Conservation (phyloP, 2,797 vertebrate species). For the Lemur catta region DNA sequence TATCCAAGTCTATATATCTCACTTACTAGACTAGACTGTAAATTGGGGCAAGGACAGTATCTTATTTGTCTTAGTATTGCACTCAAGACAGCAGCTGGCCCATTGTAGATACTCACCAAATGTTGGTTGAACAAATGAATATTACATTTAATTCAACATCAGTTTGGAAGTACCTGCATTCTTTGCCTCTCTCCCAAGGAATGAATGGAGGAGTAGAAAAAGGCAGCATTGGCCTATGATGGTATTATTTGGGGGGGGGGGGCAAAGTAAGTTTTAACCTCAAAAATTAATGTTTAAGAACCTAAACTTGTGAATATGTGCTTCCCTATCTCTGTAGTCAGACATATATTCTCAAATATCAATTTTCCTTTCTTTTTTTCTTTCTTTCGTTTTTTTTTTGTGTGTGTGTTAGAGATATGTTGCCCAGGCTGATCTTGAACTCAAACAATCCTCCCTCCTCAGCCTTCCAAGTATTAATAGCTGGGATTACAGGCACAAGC, state of each 20-base stretch:
- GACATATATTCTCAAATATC: neutral
- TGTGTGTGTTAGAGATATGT: neutral
- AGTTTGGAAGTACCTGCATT: slow-evolving; percentile 30
- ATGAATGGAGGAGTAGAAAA: neutral
- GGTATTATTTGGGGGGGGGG: neutral
- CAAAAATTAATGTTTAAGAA: slow-evolving; percentile 38
- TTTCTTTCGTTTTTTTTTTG: neutral
- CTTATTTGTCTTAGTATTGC: neutral
- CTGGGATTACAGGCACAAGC: neutral
- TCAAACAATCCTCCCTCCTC: neutral
- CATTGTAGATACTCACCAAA: neutral
- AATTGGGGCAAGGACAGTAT: neutral
- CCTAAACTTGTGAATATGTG: neutral
- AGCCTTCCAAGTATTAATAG: neutral
- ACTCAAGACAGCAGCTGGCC: neutral
- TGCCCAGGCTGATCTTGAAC: neutral
- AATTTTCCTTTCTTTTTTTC: neutral
- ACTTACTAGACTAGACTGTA: neutral
- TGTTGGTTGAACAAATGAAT: neutral
- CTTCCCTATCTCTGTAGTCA: neutral
- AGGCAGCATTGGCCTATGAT: neutral
- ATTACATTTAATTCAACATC: neutral
- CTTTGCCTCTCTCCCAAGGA: neutral
- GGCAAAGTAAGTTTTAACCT: slow-evolving; percentile 1
- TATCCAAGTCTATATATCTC: neutral